A percentile compares a stretch with the other conserved stretches of the same genome.
Evolutionary conservation across 1,140 invertebrate species (phyloP).

Genomic region (Mizuhopecten yessoensis): DNA sequence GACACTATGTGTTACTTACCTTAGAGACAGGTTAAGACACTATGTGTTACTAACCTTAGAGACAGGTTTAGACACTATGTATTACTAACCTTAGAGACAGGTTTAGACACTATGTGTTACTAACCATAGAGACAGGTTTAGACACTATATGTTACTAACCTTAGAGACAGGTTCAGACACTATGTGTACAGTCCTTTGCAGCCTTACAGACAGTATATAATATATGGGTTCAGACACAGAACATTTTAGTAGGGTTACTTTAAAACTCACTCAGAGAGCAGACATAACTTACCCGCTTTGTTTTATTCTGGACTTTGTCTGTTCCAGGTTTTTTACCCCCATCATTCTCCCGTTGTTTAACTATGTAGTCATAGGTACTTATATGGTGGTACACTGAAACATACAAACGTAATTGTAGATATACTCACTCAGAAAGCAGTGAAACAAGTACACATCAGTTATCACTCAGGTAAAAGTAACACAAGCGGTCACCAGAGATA

Average conservation of each 20-base stretch:
- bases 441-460: too few species aligned
- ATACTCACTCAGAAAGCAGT: background rate
- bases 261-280: background rate
- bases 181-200: background rate
- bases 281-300: slow-evolving; percentile 10
- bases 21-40: too few species aligned
- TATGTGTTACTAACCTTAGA: too few species aligned
- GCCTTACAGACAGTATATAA: background rate
- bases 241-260: background rate
- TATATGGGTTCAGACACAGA: background rate
- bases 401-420: background rate
- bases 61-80: too few species aligned
- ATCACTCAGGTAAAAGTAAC: too few species aligned
- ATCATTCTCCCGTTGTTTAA: slow-evolving; percentile 72
- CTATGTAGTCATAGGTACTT: slow-evolving; percentile 79
- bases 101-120: too few species aligned
- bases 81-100: too few species aligned
- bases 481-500: too few species aligned
- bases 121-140: too few species aligned
- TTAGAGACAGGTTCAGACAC: too few species aligned
- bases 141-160: too few species aligned
- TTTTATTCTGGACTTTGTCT: slow-evolving; percentile 35
- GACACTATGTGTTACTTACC: too few species aligned
- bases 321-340: slow-evolving; percentile 54
- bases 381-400: slow-evolving; percentile 75